A percentile compares a stretch with the other conserved stretches of the same genome.
These are phyloP conservation scores for Eilema caniola DNA, from an alignment of 2,888 invertebrate species.

Conservation along the genomic window DNA sequence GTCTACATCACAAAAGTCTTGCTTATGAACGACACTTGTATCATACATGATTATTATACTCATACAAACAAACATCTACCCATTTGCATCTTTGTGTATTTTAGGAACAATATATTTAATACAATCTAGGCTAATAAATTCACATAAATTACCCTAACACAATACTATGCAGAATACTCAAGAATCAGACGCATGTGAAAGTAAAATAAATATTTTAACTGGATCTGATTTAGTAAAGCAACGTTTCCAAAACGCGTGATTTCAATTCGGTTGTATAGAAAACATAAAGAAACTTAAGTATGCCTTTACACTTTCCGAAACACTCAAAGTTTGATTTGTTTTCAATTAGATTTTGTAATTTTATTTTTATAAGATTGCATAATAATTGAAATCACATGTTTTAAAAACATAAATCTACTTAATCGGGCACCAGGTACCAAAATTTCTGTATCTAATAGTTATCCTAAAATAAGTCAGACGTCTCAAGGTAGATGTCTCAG, in stretches of 20 bases:
- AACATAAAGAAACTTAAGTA: too few species aligned
- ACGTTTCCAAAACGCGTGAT: too few species aligned
- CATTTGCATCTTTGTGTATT: conserved; percentile 37
- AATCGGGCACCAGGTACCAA: background rate
- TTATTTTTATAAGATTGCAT: too few species aligned
- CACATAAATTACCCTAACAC: conserved; percentile 12
- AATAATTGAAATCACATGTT: too few species aligned
- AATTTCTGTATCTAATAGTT: background rate
- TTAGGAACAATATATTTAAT: conserved; percentile 26
- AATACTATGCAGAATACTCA: conserved; percentile 1
- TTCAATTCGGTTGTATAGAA: too few species aligned
- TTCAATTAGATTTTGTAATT: too few species aligned
- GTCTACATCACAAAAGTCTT: conserved; percentile 75
- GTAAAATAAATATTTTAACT: too few species aligned
- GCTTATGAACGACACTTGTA: conserved; percentile 53
- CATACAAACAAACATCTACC: conserved; percentile 48
- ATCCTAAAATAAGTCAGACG: conserved; percentile 26
- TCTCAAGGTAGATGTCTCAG: conserved; percentile 37
- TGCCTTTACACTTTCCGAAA: too few species aligned
- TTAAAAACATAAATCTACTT: too few species aligned
- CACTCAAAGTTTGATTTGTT: too few species aligned
- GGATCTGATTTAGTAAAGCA: too few species aligned
- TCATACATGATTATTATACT: conserved; percentile 40
- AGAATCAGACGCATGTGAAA: background rate
- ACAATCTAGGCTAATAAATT: conserved; percentile 20